Percentiles rank a stretch among this genome's conserved stretches.
phyloP scores from a whole-genome alignment of 1,140 invertebrate species.

The Ruditapes philippinarum region DNA sequence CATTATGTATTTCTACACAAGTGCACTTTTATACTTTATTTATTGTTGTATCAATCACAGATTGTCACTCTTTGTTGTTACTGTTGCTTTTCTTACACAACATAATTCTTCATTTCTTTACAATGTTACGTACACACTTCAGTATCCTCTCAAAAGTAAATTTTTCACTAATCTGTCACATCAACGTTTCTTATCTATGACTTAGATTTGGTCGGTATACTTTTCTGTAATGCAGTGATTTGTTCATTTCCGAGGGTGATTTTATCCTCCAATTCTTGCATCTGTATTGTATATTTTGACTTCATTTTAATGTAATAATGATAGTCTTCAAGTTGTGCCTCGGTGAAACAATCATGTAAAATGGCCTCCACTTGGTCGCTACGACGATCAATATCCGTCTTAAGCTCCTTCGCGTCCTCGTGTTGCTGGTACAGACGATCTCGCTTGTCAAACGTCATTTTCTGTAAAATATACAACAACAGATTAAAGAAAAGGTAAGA shows the following conservation, averaged over 20 bases:
- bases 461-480: constrained; percentile 89
- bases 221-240: constrained; percentile 87
- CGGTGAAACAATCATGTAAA: constrained; percentile 92
- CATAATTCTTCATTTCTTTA: no score
- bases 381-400: constrained; percentile 94
- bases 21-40: no score
- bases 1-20: no score
- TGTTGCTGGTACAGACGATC: constrained; percentile 93
- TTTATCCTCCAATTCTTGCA: constrained; percentile 94
- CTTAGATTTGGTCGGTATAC: constrained; percentile 78
- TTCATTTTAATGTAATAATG: constrained; percentile 97
- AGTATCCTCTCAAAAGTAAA: neutral
- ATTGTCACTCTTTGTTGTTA: no score
- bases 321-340: constrained; percentile 93
- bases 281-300: constrained; percentile 95
- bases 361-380: constrained; percentile 92
- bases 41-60: no score
- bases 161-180: neutral
- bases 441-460: constrained; percentile 92
- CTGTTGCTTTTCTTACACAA: no score
- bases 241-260: constrained; percentile 96
- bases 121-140: no score
- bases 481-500: no score
- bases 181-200: neutral
- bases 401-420: constrained; percentile 94